phyloP scores from a whole-genome alignment of 2,888 invertebrate genomes.

The Galeopsomyia nigrocyanea region DNA sequence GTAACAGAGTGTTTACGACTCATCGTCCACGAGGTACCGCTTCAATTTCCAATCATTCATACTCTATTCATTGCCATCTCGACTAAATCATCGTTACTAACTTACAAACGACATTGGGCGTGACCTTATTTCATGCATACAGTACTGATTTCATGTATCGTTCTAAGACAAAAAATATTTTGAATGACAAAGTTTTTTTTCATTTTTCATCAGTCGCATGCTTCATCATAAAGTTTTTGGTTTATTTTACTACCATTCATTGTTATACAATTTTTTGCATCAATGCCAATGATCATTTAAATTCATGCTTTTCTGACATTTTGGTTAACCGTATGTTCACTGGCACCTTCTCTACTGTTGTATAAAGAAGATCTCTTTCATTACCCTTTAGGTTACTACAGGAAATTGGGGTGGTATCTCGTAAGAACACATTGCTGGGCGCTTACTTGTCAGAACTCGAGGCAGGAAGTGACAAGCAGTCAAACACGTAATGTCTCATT shows the following conservation, averaged over 20 bases:
- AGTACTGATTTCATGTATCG: too few relatives aligned
- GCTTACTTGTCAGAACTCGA: constrained; percentile 45
- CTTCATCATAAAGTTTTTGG: background rate
- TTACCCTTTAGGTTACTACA: constrained; percentile 45
- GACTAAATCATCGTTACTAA: too few relatives aligned
- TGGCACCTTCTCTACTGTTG: constrained; percentile 1
- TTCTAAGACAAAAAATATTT: too few relatives aligned
- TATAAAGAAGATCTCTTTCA: constrained; percentile 27
- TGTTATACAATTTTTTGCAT: background rate
- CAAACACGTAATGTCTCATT: constrained; percentile 44
- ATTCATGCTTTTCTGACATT: background rate
- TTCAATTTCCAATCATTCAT: too few relatives aligned
- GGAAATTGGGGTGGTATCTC: constrained; percentile 44
- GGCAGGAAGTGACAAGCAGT: constrained; percentile 43
- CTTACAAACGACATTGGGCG: too few relatives aligned
- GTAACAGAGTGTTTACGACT: too few relatives aligned
- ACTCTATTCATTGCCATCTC: too few relatives aligned
- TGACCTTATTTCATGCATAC: too few relatives aligned
- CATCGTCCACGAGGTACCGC: too few relatives aligned
- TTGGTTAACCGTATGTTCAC: constrained; percentile 7
- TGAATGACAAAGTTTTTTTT: too few relatives aligned
- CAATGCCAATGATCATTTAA: too few relatives aligned
- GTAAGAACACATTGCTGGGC: constrained; percentile 44
- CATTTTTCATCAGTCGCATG: too few relatives aligned
- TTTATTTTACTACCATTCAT: background rate